phyloP scores from a whole-genome alignment of 2,888 invertebrate species.

The Andrena praecox region DNA sequence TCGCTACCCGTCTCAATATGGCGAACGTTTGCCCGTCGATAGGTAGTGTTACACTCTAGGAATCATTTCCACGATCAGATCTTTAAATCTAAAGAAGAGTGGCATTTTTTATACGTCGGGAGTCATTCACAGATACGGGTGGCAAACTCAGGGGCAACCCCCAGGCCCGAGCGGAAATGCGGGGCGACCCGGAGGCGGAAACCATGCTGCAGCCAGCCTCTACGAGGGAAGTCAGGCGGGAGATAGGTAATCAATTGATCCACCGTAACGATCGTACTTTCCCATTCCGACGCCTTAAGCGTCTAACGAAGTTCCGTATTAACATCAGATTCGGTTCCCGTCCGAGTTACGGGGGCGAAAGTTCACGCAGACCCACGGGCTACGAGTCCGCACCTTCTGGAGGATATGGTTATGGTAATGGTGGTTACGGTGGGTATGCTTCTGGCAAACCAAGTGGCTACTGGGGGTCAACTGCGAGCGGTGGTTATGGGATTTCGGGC shows the following conservation, averaged over 20 bases:
- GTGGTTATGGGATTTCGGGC: constrained; percentile 73
- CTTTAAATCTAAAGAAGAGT: not conserved
- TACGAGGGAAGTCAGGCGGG: constrained; percentile 60
- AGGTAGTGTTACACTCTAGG: constrained; percentile 63
- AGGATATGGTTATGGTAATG: constrained; percentile 59
- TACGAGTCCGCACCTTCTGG: constrained; percentile 58
- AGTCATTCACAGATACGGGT: constrained; percentile 59
- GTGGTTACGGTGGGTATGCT: constrained; percentile 68
- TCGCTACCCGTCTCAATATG: constrained; percentile 70
- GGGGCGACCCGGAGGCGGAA: constrained; percentile 51
- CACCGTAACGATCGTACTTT: not conserved
- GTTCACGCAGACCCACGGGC: constrained; percentile 57
- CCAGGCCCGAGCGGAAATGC: constrained; percentile 56
- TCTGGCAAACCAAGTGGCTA: constrained; percentile 62
- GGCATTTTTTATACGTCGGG: constrained; percentile 1
- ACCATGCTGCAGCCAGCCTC: constrained; percentile 35
- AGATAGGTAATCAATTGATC: constrained; percentile 66
- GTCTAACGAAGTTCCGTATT: not conserved
- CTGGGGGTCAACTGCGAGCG: constrained; percentile 52
- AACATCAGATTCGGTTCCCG: constrained; percentile 69
- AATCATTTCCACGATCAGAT: not conserved
- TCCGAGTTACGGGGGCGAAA: constrained; percentile 66
- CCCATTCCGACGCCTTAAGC: not conserved
- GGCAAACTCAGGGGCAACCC: constrained; percentile 71
- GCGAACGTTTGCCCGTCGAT: constrained; percentile 74